Base-by-base conservation (phyloP, 2,888 invertebrate species). In the Euspilapteryx auroguttella region DNA sequence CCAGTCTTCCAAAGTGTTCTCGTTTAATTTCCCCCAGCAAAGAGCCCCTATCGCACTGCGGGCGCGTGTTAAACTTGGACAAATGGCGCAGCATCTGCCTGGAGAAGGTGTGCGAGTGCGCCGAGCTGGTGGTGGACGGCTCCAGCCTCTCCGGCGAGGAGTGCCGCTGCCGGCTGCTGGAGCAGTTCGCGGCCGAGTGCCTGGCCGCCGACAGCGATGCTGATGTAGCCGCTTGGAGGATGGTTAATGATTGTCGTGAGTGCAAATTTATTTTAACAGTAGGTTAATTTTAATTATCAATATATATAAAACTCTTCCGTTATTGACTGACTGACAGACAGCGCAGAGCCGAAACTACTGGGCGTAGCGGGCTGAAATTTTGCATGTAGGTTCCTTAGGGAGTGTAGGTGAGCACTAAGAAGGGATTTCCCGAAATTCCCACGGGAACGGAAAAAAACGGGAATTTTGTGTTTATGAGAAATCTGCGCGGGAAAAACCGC, bases 51-150 rank as follows among this genome's bases (percentile, higher is more conserved):
- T 62, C 79, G 0, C 71, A 78, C 29, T 91, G 91, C 54, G 75
- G 71, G 8, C 75, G 71, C 33, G 76, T 79, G 1, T 55, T 88
- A 1, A 79, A 86, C 47, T 55, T 86, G 10, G 84, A 88, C 38
- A 81, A 82, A 33, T 87, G 86, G 61, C 73, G 85, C 14, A 81
- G 82, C 32, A 81, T 81, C 31, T 92, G 92, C 49, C 51, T 89
- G 32, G 89, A 89, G 55, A 83, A 82, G 24, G 80, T 86, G 24
- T 92, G 91, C 51, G 79, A 81, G 29, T 92, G 92, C 45, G 61
- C 87, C 1, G 78, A 81, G 36, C 56, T 69, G 27, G 50, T 68
- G n/a, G 56, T 69, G 21, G 61, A 69, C 40, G 75, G 76, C 27
- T 57, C 58, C 9, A 52, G 44, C 30, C 39, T 43, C 6, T 50